These are phyloP conservation scores for Pocillopora verrucosa DNA, from an alignment of 64 coral and sea anemone genomes.

Conservation along the genomic window DNA sequence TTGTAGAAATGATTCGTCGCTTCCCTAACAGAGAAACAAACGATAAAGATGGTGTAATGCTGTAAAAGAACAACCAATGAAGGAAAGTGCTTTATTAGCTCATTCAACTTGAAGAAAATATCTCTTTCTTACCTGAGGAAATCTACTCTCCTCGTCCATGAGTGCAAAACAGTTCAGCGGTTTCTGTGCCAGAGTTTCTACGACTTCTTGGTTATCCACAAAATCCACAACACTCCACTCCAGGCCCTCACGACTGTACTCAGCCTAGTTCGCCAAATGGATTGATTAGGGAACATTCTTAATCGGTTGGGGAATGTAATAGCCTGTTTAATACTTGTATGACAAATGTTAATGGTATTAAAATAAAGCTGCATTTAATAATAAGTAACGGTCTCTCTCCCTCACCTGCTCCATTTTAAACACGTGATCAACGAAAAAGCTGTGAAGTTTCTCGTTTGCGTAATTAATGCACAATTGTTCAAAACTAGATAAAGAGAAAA, in stretches of 20 bases:
- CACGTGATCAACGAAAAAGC: slow-evolving; percentile 85
- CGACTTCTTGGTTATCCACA: slow-evolving; percentile 85
- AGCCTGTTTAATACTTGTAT: too few relatives aligned
- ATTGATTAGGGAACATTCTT: not conserved
- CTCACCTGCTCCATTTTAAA: slow-evolving; percentile 93
- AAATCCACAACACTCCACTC: slow-evolving; percentile 83
- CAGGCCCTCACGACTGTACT: slow-evolving; percentile 84
- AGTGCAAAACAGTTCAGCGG: slow-evolving; percentile 85
- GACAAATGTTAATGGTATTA: too few relatives aligned
- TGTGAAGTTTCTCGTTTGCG: slow-evolving; percentile 90
- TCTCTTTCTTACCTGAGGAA: slow-evolving; percentile 58
- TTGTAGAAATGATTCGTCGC: slow-evolving; percentile 74
- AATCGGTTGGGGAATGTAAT: too few relatives aligned
- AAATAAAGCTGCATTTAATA: not conserved
- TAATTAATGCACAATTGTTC: slow-evolving; percentile 86
- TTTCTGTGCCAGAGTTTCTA: slow-evolving; percentile 71
- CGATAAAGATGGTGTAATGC: not conserved
- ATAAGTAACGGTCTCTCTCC: not conserved
- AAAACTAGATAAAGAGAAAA: slow-evolving; percentile 39
- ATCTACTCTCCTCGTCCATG: slow-evolving; percentile 91
- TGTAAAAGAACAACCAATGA: not conserved
- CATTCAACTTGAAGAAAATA: not conserved
- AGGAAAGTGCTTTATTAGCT: too few relatives aligned
- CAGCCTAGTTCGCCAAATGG: slow-evolving; percentile 28
- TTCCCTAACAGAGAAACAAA: slow-evolving; percentile 55